Conservation (phyloP, 2,888 invertebrate genomes). For the Asteroscopus sphinx region DNA sequence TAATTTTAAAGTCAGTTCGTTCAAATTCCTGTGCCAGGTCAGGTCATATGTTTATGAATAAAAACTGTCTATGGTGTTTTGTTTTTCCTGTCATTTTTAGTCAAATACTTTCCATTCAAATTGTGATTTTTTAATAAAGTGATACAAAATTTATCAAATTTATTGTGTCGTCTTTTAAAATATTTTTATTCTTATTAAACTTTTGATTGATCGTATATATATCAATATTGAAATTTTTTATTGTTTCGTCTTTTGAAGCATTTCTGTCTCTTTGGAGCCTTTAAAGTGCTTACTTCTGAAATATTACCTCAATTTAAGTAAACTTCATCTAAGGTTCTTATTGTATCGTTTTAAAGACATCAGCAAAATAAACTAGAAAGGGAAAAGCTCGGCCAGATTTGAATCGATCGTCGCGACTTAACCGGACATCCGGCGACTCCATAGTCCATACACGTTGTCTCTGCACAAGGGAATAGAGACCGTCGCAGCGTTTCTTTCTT, state of each 20-base stretch:
- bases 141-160: constrained; percentile 80
- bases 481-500: constrained; percentile 88
- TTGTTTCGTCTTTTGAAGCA: constrained; percentile 42
- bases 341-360: constrained; percentile 27
- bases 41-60: constrained; percentile 53
- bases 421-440: constrained; percentile 88
- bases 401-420: constrained; percentile 68
- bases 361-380: constrained; percentile 37
- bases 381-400: constrained; percentile 62
- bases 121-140: constrained; percentile 77
- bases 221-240: constrained; percentile 47
- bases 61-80: constrained; percentile 81
- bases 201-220: constrained; percentile 58
- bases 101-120: constrained; percentile 86
- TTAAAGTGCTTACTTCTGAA: constrained; percentile 49
- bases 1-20: constrained; percentile 5
- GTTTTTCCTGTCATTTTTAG: constrained; percentile 84
- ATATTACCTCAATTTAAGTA: constrained; percentile 49
- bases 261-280: constrained; percentile 51
- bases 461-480: constrained; percentile 86
- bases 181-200: constrained; percentile 69
- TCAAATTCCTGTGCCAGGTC: constrained; percentile 32
- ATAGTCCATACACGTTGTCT: constrained; percentile 88
- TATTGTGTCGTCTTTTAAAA: constrained; percentile 80
- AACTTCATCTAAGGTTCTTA: constrained; percentile 34